Percentiles rank a stretch among this genome's conserved stretches.
These are phyloP conservation scores for Porites rus DNA, from an alignment of 92 coral and sea anemone genomes.

Conservation along the genomic window DNA sequence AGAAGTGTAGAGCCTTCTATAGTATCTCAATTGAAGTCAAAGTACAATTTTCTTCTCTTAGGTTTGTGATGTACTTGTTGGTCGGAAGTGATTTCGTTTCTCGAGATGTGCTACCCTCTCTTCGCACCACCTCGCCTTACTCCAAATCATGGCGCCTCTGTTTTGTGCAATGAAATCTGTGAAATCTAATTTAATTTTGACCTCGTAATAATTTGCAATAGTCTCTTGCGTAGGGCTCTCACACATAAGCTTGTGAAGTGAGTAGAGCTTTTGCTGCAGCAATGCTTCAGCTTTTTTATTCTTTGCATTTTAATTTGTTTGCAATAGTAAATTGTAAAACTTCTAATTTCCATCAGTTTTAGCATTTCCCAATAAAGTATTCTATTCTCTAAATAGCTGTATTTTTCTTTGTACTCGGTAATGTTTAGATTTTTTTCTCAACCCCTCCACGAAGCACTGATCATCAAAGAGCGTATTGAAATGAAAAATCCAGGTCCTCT, in stretches of 20 bases:
- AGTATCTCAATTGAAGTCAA: not conserved
- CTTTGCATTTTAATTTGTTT: too few species aligned
- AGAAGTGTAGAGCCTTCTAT: not conserved
- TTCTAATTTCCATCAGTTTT: too few species aligned
- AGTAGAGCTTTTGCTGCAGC: too few species aligned
- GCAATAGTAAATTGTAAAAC: too few species aligned
- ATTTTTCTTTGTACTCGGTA: too few species aligned
- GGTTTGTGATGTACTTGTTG: slow-evolving; percentile 10
- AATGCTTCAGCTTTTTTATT: too few species aligned
- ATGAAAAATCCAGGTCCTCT: slow-evolving; percentile 16
- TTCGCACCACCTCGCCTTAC: slow-evolving; percentile 6
- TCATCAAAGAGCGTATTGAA: slow-evolving; percentile 15
- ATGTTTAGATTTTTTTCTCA: not conserved
- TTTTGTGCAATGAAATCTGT: slow-evolving; percentile 11
- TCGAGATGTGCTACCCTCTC: not conserved
- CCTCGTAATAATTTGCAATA: slow-evolving; percentile 13
- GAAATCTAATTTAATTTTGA: slow-evolving; percentile 4
- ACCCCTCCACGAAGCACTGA: slow-evolving; percentile 9
- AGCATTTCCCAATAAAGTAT: too few species aligned
- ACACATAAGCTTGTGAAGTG: too few species aligned
- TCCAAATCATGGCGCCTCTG: slow-evolving; percentile 16
- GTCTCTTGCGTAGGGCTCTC: not conserved
- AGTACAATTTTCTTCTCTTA: not conserved
- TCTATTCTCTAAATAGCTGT: too few species aligned
- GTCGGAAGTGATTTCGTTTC: too few species aligned